These are phyloP conservation scores for Limnephilus lunatus DNA, from an alignment of 2,888 invertebrate species.

Conservation along the genomic window DNA sequence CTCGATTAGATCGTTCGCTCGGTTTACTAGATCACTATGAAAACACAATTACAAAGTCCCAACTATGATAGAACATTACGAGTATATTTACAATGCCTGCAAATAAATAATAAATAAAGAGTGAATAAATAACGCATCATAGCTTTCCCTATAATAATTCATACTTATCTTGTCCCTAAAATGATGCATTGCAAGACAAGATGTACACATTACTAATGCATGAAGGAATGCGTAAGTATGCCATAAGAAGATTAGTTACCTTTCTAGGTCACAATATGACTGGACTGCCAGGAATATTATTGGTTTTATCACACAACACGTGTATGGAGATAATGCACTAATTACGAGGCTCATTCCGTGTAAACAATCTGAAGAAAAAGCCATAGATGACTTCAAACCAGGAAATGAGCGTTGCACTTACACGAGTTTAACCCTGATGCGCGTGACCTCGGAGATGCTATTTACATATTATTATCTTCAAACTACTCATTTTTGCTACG, in stretches of 20 bases:
- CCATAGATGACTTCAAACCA: constrained; percentile 29
- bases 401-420: constrained; percentile 18
- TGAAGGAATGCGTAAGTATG: neutral
- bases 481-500: neutral
- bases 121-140: neutral
- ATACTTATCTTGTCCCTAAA: neutral
- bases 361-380: neutral
- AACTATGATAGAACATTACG: neutral
- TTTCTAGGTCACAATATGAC: constrained; percentile 14
- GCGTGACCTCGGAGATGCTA: neutral
- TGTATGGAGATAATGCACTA: constrained; percentile 34
- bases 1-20: too few species aligned
- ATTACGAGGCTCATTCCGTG: neutral
- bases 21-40: too few species aligned
- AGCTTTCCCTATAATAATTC: neutral
- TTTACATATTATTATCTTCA: neutral
- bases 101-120: neutral
- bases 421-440: neutral
- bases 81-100: neutral
- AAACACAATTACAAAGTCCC: neutral
- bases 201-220: neutral
- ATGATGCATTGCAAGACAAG: neutral
- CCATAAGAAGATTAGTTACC: neutral
- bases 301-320: constrained; percentile 7
- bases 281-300: neutral